Conservation (phyloP, 2,113 vertebrate genomes). For the Eurystomus gularis region DNA sequence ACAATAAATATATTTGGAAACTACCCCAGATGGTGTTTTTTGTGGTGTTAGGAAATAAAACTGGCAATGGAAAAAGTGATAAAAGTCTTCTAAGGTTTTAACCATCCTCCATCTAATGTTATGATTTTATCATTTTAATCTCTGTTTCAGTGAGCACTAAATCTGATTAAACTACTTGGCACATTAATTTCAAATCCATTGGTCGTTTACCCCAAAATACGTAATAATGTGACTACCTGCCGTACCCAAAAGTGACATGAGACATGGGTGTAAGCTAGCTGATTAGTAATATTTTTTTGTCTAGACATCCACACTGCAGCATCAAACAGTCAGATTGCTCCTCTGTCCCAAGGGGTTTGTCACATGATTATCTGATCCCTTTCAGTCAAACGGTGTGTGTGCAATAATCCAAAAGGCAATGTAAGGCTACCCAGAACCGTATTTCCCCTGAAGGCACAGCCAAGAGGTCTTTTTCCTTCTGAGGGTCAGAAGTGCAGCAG, state of each 20-base stretch:
- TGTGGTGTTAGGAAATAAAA: background rate
- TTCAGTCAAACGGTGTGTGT: background rate
- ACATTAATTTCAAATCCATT: background rate
- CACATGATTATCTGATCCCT: background rate
- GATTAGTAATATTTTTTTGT: background rate
- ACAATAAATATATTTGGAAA: slow-evolving; percentile 13
- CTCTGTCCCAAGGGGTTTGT: background rate
- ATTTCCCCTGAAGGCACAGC: background rate
- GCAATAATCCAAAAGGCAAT: background rate
- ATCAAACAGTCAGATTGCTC: background rate
- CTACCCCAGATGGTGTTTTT: background rate
- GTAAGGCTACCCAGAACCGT: background rate
- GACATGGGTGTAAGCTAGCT: background rate
- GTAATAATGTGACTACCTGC: background rate
- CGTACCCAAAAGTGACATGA: background rate
- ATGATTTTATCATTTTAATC: background rate
- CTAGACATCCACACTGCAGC: background rate
- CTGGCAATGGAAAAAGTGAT: background rate
- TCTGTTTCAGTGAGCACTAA: background rate
- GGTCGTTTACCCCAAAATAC: background rate
- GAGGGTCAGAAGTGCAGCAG: background rate
- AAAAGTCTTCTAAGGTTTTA: background rate
- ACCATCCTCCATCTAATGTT: background rate
- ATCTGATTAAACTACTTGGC: background rate
- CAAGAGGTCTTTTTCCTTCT: background rate